Percentiles rank a stretch among this genome's conserved stretches.
phyloP scores from a whole-genome alignment of 2,113 vertebrate genomes.

The Fulica atra region DNA sequence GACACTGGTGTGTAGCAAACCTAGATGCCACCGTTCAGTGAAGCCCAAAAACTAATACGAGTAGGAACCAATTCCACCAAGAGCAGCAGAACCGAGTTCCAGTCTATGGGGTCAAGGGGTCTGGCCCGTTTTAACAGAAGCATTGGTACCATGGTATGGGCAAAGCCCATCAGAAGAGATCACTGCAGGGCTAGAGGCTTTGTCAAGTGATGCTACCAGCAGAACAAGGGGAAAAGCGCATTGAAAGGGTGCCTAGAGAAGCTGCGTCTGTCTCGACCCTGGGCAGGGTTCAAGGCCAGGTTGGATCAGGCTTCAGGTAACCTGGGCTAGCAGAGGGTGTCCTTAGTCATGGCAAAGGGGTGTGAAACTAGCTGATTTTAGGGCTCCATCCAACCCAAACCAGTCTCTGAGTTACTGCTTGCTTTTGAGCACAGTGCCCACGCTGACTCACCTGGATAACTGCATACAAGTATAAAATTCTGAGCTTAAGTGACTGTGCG shows the following conservation, averaged over 20 bases:
- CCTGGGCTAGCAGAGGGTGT: too few relatives aligned
- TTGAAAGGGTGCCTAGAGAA: background rate
- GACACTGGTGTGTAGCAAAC: background rate
- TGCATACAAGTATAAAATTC: background rate
- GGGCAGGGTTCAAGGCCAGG: too few relatives aligned
- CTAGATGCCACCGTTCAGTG: background rate
- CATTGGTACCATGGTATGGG: fast-evolving
- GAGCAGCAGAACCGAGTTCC: background rate
- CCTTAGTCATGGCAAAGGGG: too few relatives aligned
- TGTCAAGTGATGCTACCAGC: background rate
- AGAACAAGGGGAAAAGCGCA: background rate
- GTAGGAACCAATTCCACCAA: background rate
- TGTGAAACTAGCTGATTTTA: too few relatives aligned
- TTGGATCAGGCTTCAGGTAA: too few relatives aligned
- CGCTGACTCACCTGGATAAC: background rate
- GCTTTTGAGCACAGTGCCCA: background rate
- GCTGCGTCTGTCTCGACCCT: too few relatives aligned
- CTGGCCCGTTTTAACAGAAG: background rate
- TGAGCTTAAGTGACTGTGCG: background rate
- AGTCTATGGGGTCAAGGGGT: background rate
- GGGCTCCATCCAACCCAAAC: too few relatives aligned
- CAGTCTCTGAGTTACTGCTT: background rate
- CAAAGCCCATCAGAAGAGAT: background rate
- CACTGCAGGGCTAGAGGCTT: background rate
- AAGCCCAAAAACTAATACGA: background rate